Conservation (phyloP, 2,888 invertebrate species). For the Drosophila mulleri region DNA sequence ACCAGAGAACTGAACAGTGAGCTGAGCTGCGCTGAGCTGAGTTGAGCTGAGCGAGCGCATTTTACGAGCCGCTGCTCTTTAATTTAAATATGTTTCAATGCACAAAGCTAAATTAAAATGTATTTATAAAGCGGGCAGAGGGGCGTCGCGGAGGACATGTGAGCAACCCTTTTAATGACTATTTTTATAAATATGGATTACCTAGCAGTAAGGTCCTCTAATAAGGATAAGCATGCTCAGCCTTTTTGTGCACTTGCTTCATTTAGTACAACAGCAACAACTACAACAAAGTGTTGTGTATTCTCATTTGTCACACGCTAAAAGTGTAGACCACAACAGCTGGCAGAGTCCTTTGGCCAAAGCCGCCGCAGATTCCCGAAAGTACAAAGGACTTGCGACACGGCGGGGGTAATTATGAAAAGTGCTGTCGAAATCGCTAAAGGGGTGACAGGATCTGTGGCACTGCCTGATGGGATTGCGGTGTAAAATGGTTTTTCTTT, state of each 20-base stretch:
- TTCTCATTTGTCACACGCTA: constrained; percentile 52
- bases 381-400: constrained; percentile 10
- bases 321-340: constrained; percentile 50
- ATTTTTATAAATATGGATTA: constrained; percentile 74
- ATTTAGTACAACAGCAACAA: constrained; percentile 59
- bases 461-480: constrained; percentile 22
- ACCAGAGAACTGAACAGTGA: background rate
- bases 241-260: constrained; percentile 73
- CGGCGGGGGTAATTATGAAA: constrained; percentile 44
- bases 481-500: constrained; percentile 16
- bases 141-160: constrained; percentile 7
- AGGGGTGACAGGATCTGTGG: constrained; percentile 24
- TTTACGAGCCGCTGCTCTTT: constrained; percentile 79
- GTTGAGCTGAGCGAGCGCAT: constrained; percentile 59
- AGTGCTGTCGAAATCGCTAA: constrained; percentile 31
- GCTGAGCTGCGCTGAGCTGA: constrained; percentile 5
- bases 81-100: constrained; percentile 81
- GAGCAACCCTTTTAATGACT: constrained; percentile 68
- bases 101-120: constrained; percentile 80
- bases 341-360: constrained; percentile 24
- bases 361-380: constrained; percentile 23
- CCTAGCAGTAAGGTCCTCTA: constrained; percentile 65
- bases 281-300: constrained; percentile 8
- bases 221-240: constrained; percentile 61
- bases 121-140: constrained; percentile 69